Evolutionary conservation across 2,797 vertebrate species (phyloP).

Genomic region (Morelia viridis): DNA sequence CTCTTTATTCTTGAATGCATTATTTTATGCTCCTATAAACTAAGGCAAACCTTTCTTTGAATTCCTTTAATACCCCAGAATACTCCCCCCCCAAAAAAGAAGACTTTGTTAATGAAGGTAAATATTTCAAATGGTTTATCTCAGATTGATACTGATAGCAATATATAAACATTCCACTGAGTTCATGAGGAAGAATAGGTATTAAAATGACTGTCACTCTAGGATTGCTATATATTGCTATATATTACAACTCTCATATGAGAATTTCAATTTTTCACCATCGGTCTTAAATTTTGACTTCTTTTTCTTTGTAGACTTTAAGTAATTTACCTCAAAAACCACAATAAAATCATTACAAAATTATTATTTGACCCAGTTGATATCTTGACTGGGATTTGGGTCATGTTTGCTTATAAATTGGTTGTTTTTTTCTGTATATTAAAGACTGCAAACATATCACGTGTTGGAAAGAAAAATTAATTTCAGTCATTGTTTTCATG

Average conservation of each 20-base stretch:
- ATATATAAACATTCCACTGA: background rate
- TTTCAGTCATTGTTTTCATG: background rate
- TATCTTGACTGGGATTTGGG: background rate
- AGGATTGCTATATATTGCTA: background rate
- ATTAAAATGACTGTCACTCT: background rate
- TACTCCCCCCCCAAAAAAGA: background rate
- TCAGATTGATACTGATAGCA: background rate
- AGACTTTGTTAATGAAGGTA: background rate
- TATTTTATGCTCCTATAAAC: conserved; percentile 30
- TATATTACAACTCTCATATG: background rate
- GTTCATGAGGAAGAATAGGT: background rate
- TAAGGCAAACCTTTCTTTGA: conserved; percentile 2
- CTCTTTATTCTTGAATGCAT: background rate
- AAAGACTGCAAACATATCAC: background rate
- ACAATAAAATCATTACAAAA: background rate
- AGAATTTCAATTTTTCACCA: background rate
- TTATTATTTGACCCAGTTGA: background rate
- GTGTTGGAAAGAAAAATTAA: background rate
- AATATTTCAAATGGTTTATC: background rate
- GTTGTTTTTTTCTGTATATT: background rate
- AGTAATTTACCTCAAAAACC: background rate
- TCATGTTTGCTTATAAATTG: background rate
- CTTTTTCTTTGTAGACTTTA: background rate
- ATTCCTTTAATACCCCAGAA: background rate
- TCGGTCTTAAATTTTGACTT: background rate